These are phyloP conservation scores for Caenorhabditis latens DNA, from an alignment of 1,140 invertebrate genomes.

Conservation along the genomic window DNA sequence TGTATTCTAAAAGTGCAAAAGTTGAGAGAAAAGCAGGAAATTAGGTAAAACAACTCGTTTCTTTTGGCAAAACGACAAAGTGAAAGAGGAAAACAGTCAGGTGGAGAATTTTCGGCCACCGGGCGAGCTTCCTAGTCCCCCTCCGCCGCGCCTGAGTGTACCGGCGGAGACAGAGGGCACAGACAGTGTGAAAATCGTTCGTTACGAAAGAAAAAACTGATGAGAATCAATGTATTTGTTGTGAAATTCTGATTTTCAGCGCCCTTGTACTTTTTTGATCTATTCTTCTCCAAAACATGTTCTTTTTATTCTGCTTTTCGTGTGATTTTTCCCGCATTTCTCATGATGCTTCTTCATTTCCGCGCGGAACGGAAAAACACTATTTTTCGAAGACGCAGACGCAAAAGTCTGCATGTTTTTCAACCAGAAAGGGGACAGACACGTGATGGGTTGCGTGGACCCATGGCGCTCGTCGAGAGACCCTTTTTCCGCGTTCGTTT, in stretches of 20 bases:
- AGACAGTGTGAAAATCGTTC: too few relatives aligned
- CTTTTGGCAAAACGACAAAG: neutral
- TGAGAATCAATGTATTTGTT: neutral
- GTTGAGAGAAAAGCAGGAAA: neutral
- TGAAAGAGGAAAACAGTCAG: conserved; percentile 30
- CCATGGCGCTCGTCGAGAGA: neutral
- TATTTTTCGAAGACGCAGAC: conserved; percentile 5
- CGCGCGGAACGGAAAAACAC: neutral
- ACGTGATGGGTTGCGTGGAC: neutral
- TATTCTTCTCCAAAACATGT: neutral
- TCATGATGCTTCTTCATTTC: neutral
- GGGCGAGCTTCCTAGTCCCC: neutral
- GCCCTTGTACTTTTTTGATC: neutral
- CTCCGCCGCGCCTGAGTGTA: neutral
- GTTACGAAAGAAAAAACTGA: neutral
- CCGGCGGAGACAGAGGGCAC: too few relatives aligned
- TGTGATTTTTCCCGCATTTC: neutral
- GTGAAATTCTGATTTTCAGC: too few relatives aligned
- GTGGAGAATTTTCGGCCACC: conserved; percentile 6
- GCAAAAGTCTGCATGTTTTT: conserved; percentile 10
- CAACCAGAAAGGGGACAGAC: neutral
- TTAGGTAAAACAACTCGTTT: conserved; percentile 31
- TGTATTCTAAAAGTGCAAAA: neutral
- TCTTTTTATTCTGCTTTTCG: neutral
- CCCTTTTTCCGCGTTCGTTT: neutral